Evolutionary conservation across 2,797 vertebrate genomes (phyloP).

Genomic region (Acipenser ruthenus): DNA sequence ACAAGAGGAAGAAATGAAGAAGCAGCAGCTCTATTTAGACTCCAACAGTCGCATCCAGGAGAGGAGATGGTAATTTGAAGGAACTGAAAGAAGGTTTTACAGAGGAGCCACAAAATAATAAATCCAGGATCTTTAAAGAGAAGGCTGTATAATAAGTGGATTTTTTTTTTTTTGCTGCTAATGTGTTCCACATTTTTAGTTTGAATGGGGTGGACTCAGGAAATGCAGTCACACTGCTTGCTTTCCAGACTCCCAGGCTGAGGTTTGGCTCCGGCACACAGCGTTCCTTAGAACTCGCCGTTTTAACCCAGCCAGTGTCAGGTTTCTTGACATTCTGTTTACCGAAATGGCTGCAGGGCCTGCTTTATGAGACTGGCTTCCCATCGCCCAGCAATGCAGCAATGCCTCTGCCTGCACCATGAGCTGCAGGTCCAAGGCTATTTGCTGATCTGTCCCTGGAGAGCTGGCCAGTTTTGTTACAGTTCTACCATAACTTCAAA

Average conservation of each 20-base stretch:
- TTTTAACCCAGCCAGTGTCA: conserved; percentile 50
- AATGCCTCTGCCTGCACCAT: conserved; percentile 4
- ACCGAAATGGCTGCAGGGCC: conserved; percentile 16
- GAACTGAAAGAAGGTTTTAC: conserved; percentile 31
- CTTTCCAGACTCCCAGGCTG: conserved; percentile 63
- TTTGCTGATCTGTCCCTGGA: conserved; percentile 10
- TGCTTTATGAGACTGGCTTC: conserved; percentile 13
- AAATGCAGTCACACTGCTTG: conserved; percentile 66
- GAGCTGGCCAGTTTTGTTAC: conserved; percentile 15
- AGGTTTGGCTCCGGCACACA: conserved; percentile 47
- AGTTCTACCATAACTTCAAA: too few relatives aligned
- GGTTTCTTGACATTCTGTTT: conserved; percentile 35
- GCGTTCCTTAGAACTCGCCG: conserved; percentile 56
- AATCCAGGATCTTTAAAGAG: conserved; percentile 40
- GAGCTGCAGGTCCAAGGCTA: neutral
- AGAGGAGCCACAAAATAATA: conserved; percentile 56
- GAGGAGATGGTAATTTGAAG: conserved; percentile 5
- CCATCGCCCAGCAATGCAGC: neutral
- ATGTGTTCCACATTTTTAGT: conserved; percentile 76
- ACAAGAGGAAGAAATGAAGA: too few relatives aligned
- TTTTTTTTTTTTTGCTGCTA: conserved; percentile 44
- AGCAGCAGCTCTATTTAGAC: too few relatives aligned
- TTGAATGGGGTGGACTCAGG: conserved; percentile 67
- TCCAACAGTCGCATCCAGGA: too few relatives aligned
- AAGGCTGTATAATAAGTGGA: conserved; percentile 19